Base-by-base conservation (phyloP, 2,888 invertebrate species). In the Folsomia candida region DNA sequence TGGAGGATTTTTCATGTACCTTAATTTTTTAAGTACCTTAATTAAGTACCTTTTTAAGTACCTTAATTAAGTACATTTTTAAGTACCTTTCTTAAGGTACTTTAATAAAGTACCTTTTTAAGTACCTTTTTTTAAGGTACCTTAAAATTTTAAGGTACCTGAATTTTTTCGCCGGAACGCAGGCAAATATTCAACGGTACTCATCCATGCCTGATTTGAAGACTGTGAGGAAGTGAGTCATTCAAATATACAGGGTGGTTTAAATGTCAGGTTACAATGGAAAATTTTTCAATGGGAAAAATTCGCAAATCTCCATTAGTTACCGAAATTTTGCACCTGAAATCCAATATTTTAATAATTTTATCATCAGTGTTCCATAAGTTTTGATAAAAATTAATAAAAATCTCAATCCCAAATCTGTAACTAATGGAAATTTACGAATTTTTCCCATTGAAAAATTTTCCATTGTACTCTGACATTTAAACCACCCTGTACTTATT, bases 101-200 rank as follows among this genome's bases (percentile, higher is more conserved):
- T n/a, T n/a, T n/a, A 47, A 11, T 47, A 11, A 47, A 47, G 9
- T 11, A 47, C 47, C 18, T 47, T 47, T 47, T 9, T 11, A 9
- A 11, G 47, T 18, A 47, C 9, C 47, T 47, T 54, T n/a, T 47
- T 11, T 47, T 47, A 11, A n/a, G n/a, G n/a, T n/a, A n/a, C n/a
- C n/a, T n/a, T n/a, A 47, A 11, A n/a, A n/a, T n/a, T n/a, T 47
- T 9, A 47, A 47, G 47, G 47, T 47, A 47, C 18, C 18, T 47
- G 47, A 47, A 9, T 47, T 51, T 65, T 4, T 67, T 67, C 24
- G 58, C 25, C 4, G 70, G 62, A 25, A 73, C 73, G 2, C 71
- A 73, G 47, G 73, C 73, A 24, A 71, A 75, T 24, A 73, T 75
- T 29, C 71, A 75, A 65, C 20, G 75, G 47, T 75, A 73, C 37